These are phyloP conservation scores for Mesoclemmys tuberculata DNA, from an alignment of 2,113 vertebrate genomes.

Conservation along the genomic window DNA sequence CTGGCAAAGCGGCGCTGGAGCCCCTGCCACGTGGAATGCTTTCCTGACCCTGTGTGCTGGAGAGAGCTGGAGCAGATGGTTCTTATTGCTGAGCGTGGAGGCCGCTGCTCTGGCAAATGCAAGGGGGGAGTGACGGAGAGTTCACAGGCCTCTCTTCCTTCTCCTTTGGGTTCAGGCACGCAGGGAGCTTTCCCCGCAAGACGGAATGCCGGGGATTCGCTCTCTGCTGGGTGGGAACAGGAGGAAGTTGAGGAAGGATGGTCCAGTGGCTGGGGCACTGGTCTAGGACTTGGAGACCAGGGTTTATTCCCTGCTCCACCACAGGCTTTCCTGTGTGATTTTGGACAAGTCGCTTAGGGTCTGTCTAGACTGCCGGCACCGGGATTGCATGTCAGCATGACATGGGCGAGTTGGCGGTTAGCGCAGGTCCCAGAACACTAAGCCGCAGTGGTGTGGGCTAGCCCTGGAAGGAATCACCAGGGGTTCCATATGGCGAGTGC, in stretches of 20 bases:
- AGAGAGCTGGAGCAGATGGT: not conserved
- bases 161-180: fast-evolving
- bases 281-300: fast-evolving
- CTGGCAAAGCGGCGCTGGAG: not conserved
- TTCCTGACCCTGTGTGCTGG: fast-evolving
- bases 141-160: not conserved
- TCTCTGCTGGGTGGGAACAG: fast-evolving
- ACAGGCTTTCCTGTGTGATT: not conserved
- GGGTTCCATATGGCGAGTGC: too few species aligned
- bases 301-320: not conserved
- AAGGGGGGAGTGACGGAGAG: fast-evolving
- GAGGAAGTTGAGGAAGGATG: not conserved
- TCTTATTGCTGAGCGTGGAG: not conserved
- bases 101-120: not conserved
- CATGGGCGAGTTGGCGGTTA: not conserved
- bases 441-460: not conserved
- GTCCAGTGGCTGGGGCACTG: not conserved
- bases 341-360: not conserved
- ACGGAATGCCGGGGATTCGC: not conserved
- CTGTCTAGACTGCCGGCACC: not conserved
- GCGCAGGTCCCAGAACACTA: not conserved
- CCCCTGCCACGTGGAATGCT: not conserved
- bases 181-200: not conserved
- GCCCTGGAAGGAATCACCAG: not conserved
- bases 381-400: not conserved